Conservation (phyloP, 2,888 invertebrate species). For the Subacronicta megacephala region DNA sequence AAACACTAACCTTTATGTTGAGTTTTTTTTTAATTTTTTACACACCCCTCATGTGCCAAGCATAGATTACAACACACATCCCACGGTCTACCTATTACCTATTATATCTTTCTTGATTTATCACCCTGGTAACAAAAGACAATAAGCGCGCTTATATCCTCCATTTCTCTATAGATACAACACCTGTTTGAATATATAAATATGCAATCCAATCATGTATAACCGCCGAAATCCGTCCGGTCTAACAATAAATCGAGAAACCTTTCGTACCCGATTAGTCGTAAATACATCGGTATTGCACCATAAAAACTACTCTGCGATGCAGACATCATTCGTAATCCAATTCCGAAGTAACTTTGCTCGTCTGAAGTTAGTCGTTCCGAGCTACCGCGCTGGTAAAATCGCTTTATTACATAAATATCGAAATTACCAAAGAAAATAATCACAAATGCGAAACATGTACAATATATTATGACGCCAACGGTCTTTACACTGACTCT, state of each 20-base stretch:
- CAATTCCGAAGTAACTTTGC: too few species aligned
- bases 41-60: conserved; percentile 27
- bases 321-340: too few species aligned
- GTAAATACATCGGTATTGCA: background rate
- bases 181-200: background rate
- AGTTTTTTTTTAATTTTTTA: conserved; percentile 41
- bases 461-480: too few species aligned
- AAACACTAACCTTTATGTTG: conserved; percentile 59
- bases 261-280: conserved; percentile 1
- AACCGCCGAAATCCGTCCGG: conserved; percentile 30
- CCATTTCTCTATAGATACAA: background rate
- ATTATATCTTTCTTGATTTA: too few species aligned
- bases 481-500: too few species aligned
- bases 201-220: background rate
- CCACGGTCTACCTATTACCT: conserved; percentile 6
- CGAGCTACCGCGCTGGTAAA: too few species aligned
- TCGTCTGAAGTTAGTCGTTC: too few species aligned
- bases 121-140: conserved; percentile 3
- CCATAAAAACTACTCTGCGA: too few species aligned
- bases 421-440: too few species aligned
- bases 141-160: conserved; percentile 12
- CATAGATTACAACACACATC: conserved; percentile 19
- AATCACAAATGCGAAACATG: too few species aligned
- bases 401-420: too few species aligned
- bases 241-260: conserved; percentile 4